Base-by-base conservation (phyloP, 2,797 vertebrate species). In the Spondyliosoma cantharus region DNA sequence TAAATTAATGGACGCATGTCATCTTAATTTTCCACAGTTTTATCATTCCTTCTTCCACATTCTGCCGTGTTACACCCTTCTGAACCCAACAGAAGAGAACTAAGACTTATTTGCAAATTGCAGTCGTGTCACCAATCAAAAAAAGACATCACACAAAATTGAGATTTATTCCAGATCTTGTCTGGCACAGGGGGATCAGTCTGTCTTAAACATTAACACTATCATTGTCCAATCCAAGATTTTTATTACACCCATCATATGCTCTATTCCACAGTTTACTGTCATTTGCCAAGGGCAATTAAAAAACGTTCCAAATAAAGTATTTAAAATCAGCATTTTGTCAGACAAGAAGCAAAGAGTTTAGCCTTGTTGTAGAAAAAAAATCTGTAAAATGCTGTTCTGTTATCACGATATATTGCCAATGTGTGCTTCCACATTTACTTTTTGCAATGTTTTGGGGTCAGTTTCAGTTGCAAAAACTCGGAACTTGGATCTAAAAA, bases 31-130 rank as follows among this genome's bases (percentile, higher is more conserved):
- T 52, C 52, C 42, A 53, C 32, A 5, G 32, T 66, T 58, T 52
- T 24, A 69, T 74, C 81, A 90, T 90, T 93, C 86, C 86, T 72
- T 70, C 46, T 5, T 46, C 17, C 54, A 73, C 60, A 78, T 85
- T 76, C 64, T 73, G 17, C 73, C 64, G 5, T 46, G 7, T 57
- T 53, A n/a, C 29, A 29, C 11, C 32, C 42, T 42, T 72, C 60
- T 71, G 32, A 71, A 77, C 7, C 5, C 2, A 72, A 45, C 27
- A 58, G 24, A 74, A 53, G 29, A 58, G 65, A 68, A 71, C 49
- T 1, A 7, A 65, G 57, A 63, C 49, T 45, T 52, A 27, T 53
- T 63, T 69, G 8, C 50, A 74, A 59, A 56, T 20, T 49, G 14
- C n/a, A 52, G 46, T 71, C 22, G 57, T 71, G 52, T 37, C 0